Evolutionary conservation across 2,797 vertebrate species (phyloP).

Genomic region (Centropyge bicolor): DNA sequence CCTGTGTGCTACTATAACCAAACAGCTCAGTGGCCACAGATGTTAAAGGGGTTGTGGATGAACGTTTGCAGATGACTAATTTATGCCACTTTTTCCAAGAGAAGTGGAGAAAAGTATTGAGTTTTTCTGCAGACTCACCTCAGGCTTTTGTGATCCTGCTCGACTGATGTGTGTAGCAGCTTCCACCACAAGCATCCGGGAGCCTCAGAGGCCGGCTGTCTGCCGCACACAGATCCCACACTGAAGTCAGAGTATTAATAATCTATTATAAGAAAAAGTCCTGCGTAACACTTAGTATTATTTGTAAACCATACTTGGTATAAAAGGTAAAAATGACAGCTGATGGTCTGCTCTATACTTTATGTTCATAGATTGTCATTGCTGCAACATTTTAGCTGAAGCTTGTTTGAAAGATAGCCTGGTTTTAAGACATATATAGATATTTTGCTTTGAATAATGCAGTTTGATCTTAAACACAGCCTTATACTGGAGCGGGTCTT

Average conservation of each 20-base stretch:
- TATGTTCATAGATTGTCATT: no score
- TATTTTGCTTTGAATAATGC: not conserved
- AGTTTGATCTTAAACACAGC: not conserved
- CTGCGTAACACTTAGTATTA: not conserved
- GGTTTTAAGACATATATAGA: not conserved
- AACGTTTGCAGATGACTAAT: constrained; percentile 74
- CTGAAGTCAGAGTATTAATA: not conserved
- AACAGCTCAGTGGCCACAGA: constrained; percentile 72
- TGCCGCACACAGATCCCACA: not conserved
- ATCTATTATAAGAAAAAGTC: not conserved
- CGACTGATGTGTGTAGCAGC: constrained; percentile 19
- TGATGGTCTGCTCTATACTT: no score
- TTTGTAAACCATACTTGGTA: no score
- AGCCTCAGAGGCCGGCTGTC: not conserved
- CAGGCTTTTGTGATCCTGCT: constrained; percentile 41
- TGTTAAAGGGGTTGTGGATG: constrained; percentile 78
- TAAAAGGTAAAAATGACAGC: no score
- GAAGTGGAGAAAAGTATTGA: constrained; percentile 19
- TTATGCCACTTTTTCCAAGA: constrained; percentile 67
- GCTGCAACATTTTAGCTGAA: no score
- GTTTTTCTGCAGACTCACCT: constrained; percentile 53
- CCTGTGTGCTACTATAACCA: constrained; percentile 58
- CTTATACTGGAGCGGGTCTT: not conserved
- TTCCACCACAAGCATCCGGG: constrained; percentile 31
- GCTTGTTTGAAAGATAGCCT: no score